Conservation (phyloP, 2,797 vertebrate genomes). For the Silurus lanzhouensis region DNA sequence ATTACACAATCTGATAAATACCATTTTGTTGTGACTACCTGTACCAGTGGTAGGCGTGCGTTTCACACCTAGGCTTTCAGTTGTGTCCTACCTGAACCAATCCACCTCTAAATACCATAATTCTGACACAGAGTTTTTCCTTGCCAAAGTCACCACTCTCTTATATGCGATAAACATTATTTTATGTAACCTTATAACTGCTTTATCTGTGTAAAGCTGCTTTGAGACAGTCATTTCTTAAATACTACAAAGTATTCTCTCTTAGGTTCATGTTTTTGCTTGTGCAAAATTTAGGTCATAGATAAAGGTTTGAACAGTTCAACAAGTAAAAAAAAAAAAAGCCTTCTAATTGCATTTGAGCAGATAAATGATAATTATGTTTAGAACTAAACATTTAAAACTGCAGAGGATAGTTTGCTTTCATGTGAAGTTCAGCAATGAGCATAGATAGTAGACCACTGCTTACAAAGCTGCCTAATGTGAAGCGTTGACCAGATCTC, state of each 20-base stretch:
- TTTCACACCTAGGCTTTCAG: no score
- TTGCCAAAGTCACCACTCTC: no score
- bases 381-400: neutral
- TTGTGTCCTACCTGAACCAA: no score
- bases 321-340: neutral
- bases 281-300: no score
- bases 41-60: neutral
- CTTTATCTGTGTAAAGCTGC: no score
- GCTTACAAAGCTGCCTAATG: neutral
- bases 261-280: neutral
- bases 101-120: no score
- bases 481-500: neutral
- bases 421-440: neutral
- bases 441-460: neutral
- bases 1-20: slow-evolving; percentile 5
- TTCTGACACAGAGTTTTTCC: no score
- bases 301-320: neutral
- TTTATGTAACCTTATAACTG: no score
- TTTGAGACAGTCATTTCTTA: no score
- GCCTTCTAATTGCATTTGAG: neutral
- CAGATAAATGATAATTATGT: neutral
- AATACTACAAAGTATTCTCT: neutral
- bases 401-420: neutral
- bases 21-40: slow-evolving; percentile 1
- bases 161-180: no score